Evolutionary conservation across 2,888 invertebrate species (phyloP), one percentile per base, ranked within the genome.

Genomic region (Oligia fasciuncula): DNA sequence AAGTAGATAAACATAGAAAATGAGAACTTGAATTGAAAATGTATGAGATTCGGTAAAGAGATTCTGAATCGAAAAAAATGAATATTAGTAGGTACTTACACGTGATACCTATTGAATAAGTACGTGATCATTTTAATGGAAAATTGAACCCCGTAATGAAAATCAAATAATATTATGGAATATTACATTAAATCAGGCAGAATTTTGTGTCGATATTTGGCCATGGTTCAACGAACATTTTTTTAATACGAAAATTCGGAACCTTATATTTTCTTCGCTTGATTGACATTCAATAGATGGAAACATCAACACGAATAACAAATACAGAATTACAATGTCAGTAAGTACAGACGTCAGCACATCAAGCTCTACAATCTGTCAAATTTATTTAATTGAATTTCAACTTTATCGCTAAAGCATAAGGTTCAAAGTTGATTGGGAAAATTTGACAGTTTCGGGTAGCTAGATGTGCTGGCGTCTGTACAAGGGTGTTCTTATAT

Each of bases 41-140:
- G 14, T 49, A 49, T 51, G 49, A 40, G 5, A 40, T 71, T 69
- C 71, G 49, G 5, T 46, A 62, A 77, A n/a, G 13, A 57, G 1
- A 5, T 23, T 14, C 14, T 4, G 29, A 40, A n/a, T 57, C 40
- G 23, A 69, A 68, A 69, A 68, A 57, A 49, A 29, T 14, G 0
- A 62, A 23, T 49, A 81, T 74, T 80, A 65, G 13, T 29, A 60
- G 54, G 40, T 66, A 66, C 13, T 3, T 13, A 49, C 29, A 57
- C 63, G 13, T 54, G 49, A 35, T 51, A 65, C 40, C 14, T 71
- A n/a, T 29, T n/a, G 14, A 40, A n/a, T 19, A 66, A 65, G 49
- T 40, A 75, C 84, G 83, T 73, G 66, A 70, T 83, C 54, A 75
- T 75, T 71, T 51, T 69, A 57, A 75, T 82, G 74, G 72, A 86